Conservation (phyloP, 2,888 invertebrate genomes). For the Apamea epomidion region DNA sequence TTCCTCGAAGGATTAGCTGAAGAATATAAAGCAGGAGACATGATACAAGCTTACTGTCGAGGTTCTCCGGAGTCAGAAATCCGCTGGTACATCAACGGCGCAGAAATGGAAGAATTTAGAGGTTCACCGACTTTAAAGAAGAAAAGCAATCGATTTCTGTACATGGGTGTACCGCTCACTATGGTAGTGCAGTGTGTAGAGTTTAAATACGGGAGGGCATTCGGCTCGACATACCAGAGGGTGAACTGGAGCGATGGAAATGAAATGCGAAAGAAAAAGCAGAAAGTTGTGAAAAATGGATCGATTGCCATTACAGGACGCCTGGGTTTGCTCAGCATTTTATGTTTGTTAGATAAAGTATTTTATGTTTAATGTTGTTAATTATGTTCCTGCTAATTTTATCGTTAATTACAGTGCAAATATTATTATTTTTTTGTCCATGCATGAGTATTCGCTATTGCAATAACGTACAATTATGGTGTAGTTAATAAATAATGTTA, state of each 20-base stretch:
- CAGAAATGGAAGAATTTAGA: slow-evolving; percentile 77
- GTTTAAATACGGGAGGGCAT: slow-evolving; percentile 86
- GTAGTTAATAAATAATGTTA: slow-evolving; percentile 49
- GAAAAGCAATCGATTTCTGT: slow-evolving; percentile 75
- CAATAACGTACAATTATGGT: slow-evolving; percentile 17
- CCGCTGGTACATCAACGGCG: slow-evolving; percentile 85
- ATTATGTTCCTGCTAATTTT: slow-evolving; percentile 49
- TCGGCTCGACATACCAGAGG: slow-evolving; percentile 79
- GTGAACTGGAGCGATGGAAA: slow-evolving; percentile 77
- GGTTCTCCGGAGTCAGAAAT: slow-evolving; percentile 80
- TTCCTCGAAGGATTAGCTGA: slow-evolving; percentile 81
- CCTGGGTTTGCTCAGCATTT: slow-evolving; percentile 54
- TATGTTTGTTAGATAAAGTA: slow-evolving; percentile 47
- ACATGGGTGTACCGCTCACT: slow-evolving; percentile 86
- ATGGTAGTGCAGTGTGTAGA: slow-evolving; percentile 88
- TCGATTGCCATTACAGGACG: slow-evolving; percentile 48
- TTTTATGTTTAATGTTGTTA: slow-evolving; percentile 24
- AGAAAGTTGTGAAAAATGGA: slow-evolving; percentile 70
- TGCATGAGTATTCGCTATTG: slow-evolving; percentile 5
- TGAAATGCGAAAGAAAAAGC: slow-evolving; percentile 62
- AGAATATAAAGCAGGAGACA: slow-evolving; percentile 81
- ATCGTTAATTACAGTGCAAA: slow-evolving; percentile 27
- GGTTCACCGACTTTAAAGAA: slow-evolving; percentile 76
- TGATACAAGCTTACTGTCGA: slow-evolving; percentile 83
- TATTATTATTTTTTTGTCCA: background rate